Percentiles rank a stretch among this genome's conserved stretches.
These are phyloP conservation scores for Spongia lamella DNA, from an alignment of 37 sponge, comb jelly and placozoan genomes.

Conservation along the genomic window DNA sequence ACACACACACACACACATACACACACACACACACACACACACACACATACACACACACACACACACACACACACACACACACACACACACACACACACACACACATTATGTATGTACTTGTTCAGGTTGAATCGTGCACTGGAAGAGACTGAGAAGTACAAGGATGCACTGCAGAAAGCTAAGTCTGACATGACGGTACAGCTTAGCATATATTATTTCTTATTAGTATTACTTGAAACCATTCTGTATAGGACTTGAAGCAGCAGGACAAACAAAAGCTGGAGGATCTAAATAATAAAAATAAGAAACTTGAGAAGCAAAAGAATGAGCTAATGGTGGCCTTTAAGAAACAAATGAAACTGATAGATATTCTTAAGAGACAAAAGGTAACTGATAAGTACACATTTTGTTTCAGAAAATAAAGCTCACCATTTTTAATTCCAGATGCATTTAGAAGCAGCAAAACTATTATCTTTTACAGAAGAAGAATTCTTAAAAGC, in stretches of 20 bases:
- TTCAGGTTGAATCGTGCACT: conserved; percentile 80
- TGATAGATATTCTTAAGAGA: conserved; percentile 93
- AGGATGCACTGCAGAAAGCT: conserved; percentile 55
- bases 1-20: too few species aligned
- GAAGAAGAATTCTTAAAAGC: conserved; percentile 97
- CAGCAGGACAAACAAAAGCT: conserved; percentile 65
- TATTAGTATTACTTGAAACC: not conserved
- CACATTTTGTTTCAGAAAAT: not conserved
- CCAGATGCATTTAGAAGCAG: conserved; percentile 97
- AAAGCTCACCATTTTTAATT: not conserved
- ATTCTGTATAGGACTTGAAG: conserved; percentile 43
- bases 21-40: too few species aligned
- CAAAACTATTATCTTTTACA: conserved; percentile 88
- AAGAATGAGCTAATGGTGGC: conserved; percentile 88
- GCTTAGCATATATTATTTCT: not conserved
- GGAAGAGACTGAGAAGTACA: conserved; percentile 94
- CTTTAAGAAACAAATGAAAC: conserved; percentile 96
- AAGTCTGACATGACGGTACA: conserved; percentile 69
- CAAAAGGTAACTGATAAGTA: conserved; percentile 71
- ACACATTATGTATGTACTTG: too few species aligned
- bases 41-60: too few species aligned
- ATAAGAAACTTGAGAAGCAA: conserved; percentile 88
- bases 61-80: too few species aligned
- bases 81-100: too few species aligned
- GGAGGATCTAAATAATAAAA: conserved; percentile 62